Percentiles rank a stretch among this genome's conserved stretches.
Conservation (phyloP, 2,113 vertebrate genomes). For the Alligator mississippiensis region DNA sequence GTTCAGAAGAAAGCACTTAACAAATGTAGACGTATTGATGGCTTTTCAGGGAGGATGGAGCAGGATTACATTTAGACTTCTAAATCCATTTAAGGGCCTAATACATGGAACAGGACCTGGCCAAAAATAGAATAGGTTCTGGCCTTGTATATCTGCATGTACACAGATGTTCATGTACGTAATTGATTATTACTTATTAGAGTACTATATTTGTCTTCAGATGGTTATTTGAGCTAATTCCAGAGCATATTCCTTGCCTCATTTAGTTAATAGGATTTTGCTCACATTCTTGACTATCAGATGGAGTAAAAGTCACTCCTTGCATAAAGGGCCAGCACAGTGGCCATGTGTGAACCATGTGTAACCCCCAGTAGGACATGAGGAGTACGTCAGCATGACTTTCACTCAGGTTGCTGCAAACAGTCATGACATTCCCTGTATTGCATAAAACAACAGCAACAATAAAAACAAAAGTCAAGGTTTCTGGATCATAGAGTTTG, state of each 20-base stretch:
- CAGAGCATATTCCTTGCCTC: no score
- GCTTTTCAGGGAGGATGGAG: no score
- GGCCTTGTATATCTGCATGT: neutral
- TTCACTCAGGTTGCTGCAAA: neutral
- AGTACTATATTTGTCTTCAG: neutral
- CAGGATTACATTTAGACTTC: no score
- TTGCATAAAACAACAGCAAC: neutral
- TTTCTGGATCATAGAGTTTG: neutral
- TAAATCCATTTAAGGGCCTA: no score
- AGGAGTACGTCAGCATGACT: neutral
- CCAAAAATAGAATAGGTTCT: neutral
- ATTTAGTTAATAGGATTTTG: neutral
- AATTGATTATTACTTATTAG: slow-evolving; percentile 14
- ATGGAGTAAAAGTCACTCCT: neutral
- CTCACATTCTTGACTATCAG: neutral
- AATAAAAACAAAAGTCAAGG: neutral
- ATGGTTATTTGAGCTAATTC: no score
- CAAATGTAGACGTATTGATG: no score
- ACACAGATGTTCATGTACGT: slow-evolving; percentile 18
- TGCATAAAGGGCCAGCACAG: neutral
- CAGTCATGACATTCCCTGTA: neutral
- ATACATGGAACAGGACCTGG: no score
- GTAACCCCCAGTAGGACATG: neutral
- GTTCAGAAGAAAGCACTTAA: no score
- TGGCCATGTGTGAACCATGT: neutral